Evolutionary conservation across 2,113 vertebrate species (phyloP), one percentile per base, ranked within the genome.

Genomic region (Hystrix brachyura): DNA sequence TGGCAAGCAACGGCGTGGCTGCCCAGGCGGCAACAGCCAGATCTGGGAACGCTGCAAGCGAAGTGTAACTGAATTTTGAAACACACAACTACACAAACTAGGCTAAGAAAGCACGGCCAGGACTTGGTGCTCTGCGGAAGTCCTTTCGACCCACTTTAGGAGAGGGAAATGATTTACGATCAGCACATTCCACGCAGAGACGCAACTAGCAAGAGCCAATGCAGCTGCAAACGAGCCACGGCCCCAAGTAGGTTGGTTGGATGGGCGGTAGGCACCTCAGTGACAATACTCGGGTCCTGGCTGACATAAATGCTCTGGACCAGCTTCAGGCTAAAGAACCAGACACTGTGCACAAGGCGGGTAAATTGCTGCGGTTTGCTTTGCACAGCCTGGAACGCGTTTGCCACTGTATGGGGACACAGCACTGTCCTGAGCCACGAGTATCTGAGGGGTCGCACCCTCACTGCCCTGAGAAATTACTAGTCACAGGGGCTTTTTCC

Each of bases 61-160:
- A 97, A 81, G 64, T 82, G 19, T 57, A 57, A 94, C 81, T 93
- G 60, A 60, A 95, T 78, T 97, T 81, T 13, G 43, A 60, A 51
- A 59, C 23, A 62, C 48, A 19, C n/a, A 92, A 59, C 83, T 55
- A 81, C 72, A 78, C 32, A 82, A 88, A 94, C 32, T 21, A 71
- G 67, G 88, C n/a, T 71, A 83, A 27, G 62, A 80, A 92, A 85
- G 32, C 19, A 29, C 25, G 29, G 90, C 48, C 29, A 60, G 53
- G 29, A 67, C 46, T 38, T 1, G 55, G 25, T 29, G 51, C 92
- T 81, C 18, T 43, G 59, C 38, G 55, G 79, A 93, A 34, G 53
- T n/a, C 90, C 62, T 84, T 32, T 12, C 23, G 76, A 55, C n/a
- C 12, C 17, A 1, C 27, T 43, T 32, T 34, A 48, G 38, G 34